phyloP scores from a whole-genome alignment of 2,113 vertebrate genomes.

The Vidua macroura region DNA sequence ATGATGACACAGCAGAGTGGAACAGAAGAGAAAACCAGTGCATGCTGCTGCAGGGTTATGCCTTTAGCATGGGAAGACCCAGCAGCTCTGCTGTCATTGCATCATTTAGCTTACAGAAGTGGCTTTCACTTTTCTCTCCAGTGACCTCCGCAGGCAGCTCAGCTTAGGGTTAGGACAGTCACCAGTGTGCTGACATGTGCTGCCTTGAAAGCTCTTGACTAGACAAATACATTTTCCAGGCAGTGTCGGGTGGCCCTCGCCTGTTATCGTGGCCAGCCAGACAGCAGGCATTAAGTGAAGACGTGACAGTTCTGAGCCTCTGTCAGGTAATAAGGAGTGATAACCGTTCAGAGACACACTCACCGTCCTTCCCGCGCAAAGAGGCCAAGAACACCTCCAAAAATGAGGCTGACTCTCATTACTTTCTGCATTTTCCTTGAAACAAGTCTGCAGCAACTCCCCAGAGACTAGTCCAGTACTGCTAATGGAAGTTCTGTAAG shows the following conservation, averaged over 20 bases:
- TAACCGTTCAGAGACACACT: not conserved
- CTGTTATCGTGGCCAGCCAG: not conserved
- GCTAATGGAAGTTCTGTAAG: not conserved
- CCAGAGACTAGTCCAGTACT: not conserved
- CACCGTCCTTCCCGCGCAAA: not conserved
- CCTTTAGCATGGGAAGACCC: accelerated
- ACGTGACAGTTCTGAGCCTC: not conserved
- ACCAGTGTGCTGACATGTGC: not conserved
- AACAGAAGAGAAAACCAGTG: not conserved
- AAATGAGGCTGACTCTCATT: not conserved
- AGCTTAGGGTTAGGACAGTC: not conserved
- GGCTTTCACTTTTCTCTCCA: not conserved
- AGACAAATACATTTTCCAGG: not conserved
- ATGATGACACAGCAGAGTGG: accelerated
- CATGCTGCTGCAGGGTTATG: not conserved
- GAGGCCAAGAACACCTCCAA: not conserved
- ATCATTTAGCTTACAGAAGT: not conserved
- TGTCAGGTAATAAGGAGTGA: not conserved
- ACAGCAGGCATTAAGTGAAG: not conserved
- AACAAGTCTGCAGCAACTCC: not conserved
- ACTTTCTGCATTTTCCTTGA: not conserved
- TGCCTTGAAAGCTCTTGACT: not conserved
- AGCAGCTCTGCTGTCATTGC: not conserved
- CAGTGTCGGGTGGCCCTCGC: not conserved
- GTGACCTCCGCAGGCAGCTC: not conserved